Conservation (phyloP, 2,888 invertebrate genomes). For the Diplolepis rosae region DNA sequence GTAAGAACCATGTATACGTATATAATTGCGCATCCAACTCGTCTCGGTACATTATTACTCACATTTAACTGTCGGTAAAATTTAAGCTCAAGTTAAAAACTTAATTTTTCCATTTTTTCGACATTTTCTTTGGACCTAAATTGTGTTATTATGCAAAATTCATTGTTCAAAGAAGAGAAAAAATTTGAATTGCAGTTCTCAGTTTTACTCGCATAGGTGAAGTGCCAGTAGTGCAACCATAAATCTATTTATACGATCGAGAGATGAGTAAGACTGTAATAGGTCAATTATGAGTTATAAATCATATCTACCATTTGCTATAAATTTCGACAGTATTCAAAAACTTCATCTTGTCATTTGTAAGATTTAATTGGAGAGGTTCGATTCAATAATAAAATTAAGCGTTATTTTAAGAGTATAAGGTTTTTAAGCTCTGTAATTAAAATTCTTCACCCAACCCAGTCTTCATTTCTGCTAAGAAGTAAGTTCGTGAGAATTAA, state of each 20-base stretch:
- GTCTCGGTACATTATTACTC: background rate
- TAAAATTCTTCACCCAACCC: background rate
- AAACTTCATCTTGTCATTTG: background rate
- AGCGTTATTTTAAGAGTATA: background rate
- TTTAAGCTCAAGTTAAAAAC: no score
- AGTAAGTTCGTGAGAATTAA: slow-evolving; percentile 15
- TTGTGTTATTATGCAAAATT: no score
- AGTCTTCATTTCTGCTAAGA: background rate
- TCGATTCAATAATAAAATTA: background rate
- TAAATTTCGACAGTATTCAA: background rate
- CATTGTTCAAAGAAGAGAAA: no score
- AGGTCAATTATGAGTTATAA: slow-evolving; percentile 13
- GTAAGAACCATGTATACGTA: slow-evolving; percentile 5
- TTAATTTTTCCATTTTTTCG: no score
- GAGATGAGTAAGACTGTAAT: background rate
- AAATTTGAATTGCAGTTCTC: background rate
- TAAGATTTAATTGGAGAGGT: no score
- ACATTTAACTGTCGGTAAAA: background rate
- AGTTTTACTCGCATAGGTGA: background rate
- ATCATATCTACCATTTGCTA: background rate
- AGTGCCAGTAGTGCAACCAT: background rate
- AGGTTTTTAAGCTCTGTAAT: background rate
- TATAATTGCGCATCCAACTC: slow-evolving; percentile 14
- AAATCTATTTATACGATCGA: slow-evolving; percentile 7
- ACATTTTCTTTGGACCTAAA: no score